phyloP scores from a whole-genome alignment of 2,797 vertebrate species.

The Psittacula derbiana region DNA sequence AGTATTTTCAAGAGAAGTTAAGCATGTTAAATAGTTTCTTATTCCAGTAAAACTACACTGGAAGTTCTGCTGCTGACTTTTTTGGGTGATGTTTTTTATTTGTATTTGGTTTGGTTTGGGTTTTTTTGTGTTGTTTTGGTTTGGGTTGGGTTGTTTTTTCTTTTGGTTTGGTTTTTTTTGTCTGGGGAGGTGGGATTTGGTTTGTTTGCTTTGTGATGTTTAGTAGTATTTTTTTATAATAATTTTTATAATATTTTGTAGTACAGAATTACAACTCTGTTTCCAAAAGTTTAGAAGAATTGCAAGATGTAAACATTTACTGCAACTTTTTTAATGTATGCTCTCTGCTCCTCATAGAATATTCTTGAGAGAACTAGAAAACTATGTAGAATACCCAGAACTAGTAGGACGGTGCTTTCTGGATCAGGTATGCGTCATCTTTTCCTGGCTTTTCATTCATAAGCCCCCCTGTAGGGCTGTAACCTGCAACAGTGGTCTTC shows the following conservation, averaged over 20 bases:
- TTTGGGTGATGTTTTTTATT: background rate
- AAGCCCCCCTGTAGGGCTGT: background rate
- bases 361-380: conserved; percentile 92
- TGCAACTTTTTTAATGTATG: background rate
- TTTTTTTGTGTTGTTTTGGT: no score
- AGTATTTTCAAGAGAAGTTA: background rate
- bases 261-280: background rate
- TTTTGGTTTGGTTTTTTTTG: background rate
- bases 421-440: conserved; percentile 82
- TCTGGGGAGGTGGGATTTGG: background rate
- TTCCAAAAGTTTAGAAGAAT: background rate
- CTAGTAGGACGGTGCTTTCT: conserved; percentile 94
- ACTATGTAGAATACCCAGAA: conserved; percentile 90
- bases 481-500: background rate
- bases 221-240: background rate
- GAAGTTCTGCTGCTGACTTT: background rate
- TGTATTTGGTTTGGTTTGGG: background rate
- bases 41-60: background rate
- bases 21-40: background rate
- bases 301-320: background rate
- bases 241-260: background rate
- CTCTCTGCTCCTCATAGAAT: conserved; percentile 78
- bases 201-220: background rate
- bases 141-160: background rate
- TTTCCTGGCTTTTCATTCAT: background rate